These are phyloP conservation scores for Ailuropoda melanoleuca DNA, from an alignment of 2,113 vertebrate species.

Conservation along the genomic window DNA sequence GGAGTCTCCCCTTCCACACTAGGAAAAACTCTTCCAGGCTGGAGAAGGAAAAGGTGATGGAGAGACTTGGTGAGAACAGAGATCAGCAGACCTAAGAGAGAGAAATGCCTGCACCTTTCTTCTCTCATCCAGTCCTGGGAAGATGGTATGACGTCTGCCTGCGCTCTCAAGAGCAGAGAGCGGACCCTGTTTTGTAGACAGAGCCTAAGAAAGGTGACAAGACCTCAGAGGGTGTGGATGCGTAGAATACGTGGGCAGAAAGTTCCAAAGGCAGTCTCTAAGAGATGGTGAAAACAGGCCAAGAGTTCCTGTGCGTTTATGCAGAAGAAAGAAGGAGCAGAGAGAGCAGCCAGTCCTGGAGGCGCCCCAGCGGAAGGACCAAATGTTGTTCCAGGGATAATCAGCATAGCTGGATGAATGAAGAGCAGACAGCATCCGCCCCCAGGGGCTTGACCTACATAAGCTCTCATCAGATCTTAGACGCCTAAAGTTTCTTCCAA, in stretches of 20 bases:
- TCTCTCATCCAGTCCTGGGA: neutral
- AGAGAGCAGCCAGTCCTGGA: neutral
- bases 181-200: neutral
- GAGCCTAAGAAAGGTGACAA: neutral
- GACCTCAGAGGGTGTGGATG: neutral
- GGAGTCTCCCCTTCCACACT: neutral
- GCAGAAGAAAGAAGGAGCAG: neutral
- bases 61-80: neutral
- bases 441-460: neutral
- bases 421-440: neutral
- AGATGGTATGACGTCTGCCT: neutral
- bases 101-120: neutral
- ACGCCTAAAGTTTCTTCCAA: neutral
- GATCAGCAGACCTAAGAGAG: neutral
- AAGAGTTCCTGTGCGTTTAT: neutral
- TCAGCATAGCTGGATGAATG: neutral
- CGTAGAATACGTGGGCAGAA: neutral
- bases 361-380: no score
- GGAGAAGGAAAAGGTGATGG: neutral
- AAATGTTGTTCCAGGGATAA: neutral
- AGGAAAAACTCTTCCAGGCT: neutral
- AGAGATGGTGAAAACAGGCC: neutral
- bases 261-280: neutral
- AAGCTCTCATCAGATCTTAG: neutral
- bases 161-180: neutral